Evolutionary conservation across 2,113 vertebrate genomes (phyloP).

Genomic region (Azemiops feae): DNA sequence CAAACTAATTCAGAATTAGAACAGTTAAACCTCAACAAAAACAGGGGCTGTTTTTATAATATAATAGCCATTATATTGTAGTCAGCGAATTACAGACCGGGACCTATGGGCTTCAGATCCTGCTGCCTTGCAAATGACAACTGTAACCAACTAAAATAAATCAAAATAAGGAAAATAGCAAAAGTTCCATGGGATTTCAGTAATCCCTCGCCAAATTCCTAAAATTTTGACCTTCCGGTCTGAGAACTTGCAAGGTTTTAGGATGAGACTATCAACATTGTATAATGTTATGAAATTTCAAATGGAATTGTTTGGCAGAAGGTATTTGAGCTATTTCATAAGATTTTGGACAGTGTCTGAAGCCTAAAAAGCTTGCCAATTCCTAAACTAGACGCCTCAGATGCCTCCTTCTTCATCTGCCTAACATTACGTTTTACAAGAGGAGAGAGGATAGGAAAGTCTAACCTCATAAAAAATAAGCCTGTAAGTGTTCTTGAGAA

Average conservation of each 20-base stretch:
- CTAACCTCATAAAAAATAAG: background rate
- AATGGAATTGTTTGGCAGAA: background rate
- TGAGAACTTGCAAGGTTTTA: background rate
- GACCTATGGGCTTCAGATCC: fast-evolving
- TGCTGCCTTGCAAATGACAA: background rate
- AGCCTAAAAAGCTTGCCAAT: background rate
- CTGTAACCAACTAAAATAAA: background rate
- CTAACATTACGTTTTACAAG: background rate
- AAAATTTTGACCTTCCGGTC: background rate
- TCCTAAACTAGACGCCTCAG: background rate
- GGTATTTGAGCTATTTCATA: background rate
- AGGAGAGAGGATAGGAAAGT: background rate
- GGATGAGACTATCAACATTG: background rate
- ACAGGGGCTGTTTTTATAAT: background rate
- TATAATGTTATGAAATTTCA: background rate
- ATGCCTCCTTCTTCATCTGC: background rate
- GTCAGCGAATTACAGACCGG: background rate
- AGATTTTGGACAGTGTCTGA: background rate
- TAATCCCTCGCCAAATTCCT: background rate
- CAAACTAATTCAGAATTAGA: background rate
- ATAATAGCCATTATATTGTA: background rate
- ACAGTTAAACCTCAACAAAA: background rate
- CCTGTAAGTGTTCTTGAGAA: background rate
- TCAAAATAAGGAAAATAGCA: background rate
- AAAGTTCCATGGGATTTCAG: background rate